Evolutionary conservation across 2,888 invertebrate species (phyloP), one percentile per base, ranked within the genome.

Genomic region (Sericinus montela): DNA sequence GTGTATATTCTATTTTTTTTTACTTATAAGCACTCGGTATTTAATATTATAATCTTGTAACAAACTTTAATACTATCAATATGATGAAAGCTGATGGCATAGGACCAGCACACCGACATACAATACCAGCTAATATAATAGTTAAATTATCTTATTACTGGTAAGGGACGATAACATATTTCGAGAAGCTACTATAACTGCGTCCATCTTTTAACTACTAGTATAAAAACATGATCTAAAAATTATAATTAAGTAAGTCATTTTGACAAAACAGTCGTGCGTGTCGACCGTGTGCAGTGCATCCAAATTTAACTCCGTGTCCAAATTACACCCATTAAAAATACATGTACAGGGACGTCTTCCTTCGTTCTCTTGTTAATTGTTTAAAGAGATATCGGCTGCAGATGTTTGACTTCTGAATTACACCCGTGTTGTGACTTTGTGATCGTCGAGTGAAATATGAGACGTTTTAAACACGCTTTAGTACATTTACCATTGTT

Each of bases 321-420:
- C 69, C 75, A 78, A 79, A 83, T 83, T 76, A 75, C 72, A 67
- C 70, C 59, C 70, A 78, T 81, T 78, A 79, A 83, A 82, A 81
- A 83, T 80, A 80, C 78, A 72, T 72, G 74, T 74, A 75, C 65
- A 67, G 72, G 58, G 15, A 60, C 75, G 84, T 80, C 83, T 71
- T 69, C 62, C 74, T 67, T 67, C 67, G 69, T 81, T 72, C 67
- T 69, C 75, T 70, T 74, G 76, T 86, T 88, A 87, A 87, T 88
- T 87, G 85, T 78, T 72, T 72, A 69, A 73, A 79, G 76, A 82
- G 85, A 83, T 80, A 87, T 84, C 67, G 80, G 67, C 75, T 85
- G 78, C 88, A 88, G 83, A 88, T 88, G 88, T 83, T 82, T 59
- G 58, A 59, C 68, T 60, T 63, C 68, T 81, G 75, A 85, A 72